A percentile compares a stretch with the other conserved stretches of the same genome.
phyloP scores from a whole-genome alignment of 2,113 vertebrate genomes.

The Eulemur macaco region DNA sequence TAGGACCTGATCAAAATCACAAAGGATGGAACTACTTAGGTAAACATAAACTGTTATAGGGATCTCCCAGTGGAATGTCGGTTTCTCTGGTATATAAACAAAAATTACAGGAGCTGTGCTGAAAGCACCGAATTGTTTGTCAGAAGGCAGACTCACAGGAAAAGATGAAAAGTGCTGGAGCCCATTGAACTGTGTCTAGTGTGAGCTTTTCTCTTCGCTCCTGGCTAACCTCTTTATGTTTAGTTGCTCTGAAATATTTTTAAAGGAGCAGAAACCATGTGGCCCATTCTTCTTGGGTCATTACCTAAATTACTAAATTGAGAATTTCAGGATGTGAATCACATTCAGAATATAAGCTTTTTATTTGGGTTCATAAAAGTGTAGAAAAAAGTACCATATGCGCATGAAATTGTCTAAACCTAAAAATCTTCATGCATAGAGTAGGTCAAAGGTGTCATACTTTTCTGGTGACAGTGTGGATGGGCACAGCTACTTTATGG shows the following conservation, averaged over 20 bases:
- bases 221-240: fast-evolving
- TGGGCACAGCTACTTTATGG: background rate
- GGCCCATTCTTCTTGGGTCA: background rate
- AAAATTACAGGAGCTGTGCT: fast-evolving
- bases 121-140: fast-evolving
- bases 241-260: background rate
- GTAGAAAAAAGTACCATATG: background rate
- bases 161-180: fast-evolving
- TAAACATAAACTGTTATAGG: background rate
- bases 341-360: background rate
- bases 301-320: background rate
- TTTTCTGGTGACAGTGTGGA: fast-evolving
- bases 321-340: background rate
- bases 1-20: background rate
- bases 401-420: too few relatives aligned
- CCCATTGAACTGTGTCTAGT: fast-evolving
- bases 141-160: background rate
- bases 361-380: too few relatives aligned
- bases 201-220: background rate
- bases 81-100: background rate
- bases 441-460: fast-evolving
- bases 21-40: background rate
- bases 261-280: too few relatives aligned
- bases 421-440: background rate
- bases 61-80: background rate